Base-by-base conservation (phyloP, 2,113 vertebrate genomes). In the Eidolon helvum region DNA sequence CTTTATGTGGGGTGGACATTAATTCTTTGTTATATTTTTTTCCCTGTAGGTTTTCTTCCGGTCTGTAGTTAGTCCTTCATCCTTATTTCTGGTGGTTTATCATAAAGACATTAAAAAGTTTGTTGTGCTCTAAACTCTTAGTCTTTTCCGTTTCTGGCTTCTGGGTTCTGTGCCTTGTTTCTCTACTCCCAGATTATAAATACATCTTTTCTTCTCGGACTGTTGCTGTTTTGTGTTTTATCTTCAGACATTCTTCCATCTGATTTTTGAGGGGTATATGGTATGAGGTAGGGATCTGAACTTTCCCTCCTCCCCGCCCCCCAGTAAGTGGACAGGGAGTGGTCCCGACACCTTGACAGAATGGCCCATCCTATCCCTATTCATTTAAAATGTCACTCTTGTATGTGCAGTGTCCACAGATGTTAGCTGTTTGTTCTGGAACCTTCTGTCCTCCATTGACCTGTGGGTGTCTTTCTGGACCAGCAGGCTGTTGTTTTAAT, bases 351-450 rank as follows among this genome's bases (percentile, higher is more conserved):
- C 59, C 33, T 63, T 10, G 16, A 18, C 1, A 3, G 40, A 72
- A 1, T 40, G n/a, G 16, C 22, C n/a, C 48, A 4, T 38, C 30
- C 24, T 30, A 2, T 22, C n/a, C 18, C 26, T 6, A 10, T 78
- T 97, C 7, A 12, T 28, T 43, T 69, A 71, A 80, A 96, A 78
- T 19, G 28, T 16, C 40, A 16, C 40, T 30, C 9, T 85, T 40
- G 33, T 2, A 18, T 15, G n/a, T 7, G 10, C 28, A 21, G 26
- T 35, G 45, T 53, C 40, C 53, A 11, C 15, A 19, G 28, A 28
- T 1, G 22, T 43, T 38, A 66, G 21, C 77, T 77, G 2, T 43
- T 66, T 30, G 4, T 68, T 84, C 66, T 19, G n/a, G 82, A 35
- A 14, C 1, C 35, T 79, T 38, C 40, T 3, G 2, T 45, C 16